Evolutionary conservation across 30 jellyfish, hydroid and myxozoan species (phyloP), one percentile per base, ranked within the genome.

Genomic region (Cassiopea xamachana): DNA sequence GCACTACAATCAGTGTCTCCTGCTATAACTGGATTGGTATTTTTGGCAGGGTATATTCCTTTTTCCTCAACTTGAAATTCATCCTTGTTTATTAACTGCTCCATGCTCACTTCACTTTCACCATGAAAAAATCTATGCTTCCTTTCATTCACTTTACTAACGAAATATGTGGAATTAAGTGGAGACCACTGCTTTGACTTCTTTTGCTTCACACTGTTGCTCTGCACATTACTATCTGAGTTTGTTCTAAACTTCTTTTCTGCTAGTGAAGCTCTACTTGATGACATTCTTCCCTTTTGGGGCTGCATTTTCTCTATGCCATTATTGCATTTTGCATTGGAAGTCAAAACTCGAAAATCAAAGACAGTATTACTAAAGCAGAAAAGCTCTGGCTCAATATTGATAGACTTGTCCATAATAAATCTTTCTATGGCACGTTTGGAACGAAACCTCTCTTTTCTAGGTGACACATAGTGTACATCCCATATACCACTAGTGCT

Each of bases 401-500:
- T 78, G 4, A 50, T 19, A 12, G 49, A 4, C 45, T 75, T 69
- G 18, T 79, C 55, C 59, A 60, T 79, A 10, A 71, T 2, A 19
- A 8, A 71, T 43, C 80, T n/a, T 15, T 43, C 62, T 48, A 79
- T 84, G 12, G 78, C 90, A 47, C 90, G 90, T 75, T 68, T 79
- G 14, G 95, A 88, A n/a, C 95, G 77, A 7, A 88, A 18, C n/a
- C 79, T 50, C n/a, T 9, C 13, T 7, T 60, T 80, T 45, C 49
- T 71, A 7, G 95, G 95, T 17, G 90, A 80, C 27, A 10, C 51
- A 49, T 88, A 88, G 39, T n/a, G 47, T 12, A 79, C 87, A 77
- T 88, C 90, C 95, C 95, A 88, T 1, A n/a, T 5, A 15, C 95
- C 95, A 13, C 80, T 75, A 4, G 80, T 2, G 48, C 70, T 74